Evolutionary conservation across 1,140 invertebrate species (phyloP).

Genomic region (Trichonephila clavipes): DNA sequence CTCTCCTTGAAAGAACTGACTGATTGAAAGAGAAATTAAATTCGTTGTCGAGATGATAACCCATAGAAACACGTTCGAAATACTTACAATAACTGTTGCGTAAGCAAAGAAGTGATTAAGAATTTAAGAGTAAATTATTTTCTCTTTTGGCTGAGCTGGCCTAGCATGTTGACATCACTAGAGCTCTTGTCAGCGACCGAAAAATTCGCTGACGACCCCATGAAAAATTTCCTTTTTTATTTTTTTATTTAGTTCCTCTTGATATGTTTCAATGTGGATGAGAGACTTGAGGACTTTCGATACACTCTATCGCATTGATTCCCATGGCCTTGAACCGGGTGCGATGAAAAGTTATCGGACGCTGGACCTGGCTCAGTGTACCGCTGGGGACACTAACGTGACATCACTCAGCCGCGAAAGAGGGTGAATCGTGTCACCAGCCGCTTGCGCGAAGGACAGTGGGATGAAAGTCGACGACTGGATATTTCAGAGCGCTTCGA

Average conservation of each 20-base stretch:
- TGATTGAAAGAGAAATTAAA: not conserved
- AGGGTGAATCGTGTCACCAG: not conserved
- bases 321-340: constrained; percentile 67
- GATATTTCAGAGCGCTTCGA: not conserved
- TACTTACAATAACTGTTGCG: constrained; percentile 26
- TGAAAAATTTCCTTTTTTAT: constrained; percentile 9
- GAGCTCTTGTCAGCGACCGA: constrained; percentile 56
- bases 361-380: constrained; percentile 51
- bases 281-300: constrained; percentile 62
- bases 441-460: not conserved
- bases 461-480: not conserved
- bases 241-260: constrained; percentile 15
- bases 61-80: constrained; percentile 43
- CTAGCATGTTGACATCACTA: constrained; percentile 64
- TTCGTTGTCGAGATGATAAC: not conserved
- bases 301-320: constrained; percentile 72
- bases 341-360: constrained; percentile 68
- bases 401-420: constrained; percentile 43
- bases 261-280: constrained; percentile 36
- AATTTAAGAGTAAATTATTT: constrained; percentile 59
- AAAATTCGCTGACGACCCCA: constrained; percentile 57
- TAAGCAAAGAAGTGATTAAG: constrained; percentile 36
- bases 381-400: constrained; percentile 49
- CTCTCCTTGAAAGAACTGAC: not conserved
- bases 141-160: constrained; percentile 25